Conservation (phyloP, 2,113 vertebrate species). For the Eolophus roseicapilla region DNA sequence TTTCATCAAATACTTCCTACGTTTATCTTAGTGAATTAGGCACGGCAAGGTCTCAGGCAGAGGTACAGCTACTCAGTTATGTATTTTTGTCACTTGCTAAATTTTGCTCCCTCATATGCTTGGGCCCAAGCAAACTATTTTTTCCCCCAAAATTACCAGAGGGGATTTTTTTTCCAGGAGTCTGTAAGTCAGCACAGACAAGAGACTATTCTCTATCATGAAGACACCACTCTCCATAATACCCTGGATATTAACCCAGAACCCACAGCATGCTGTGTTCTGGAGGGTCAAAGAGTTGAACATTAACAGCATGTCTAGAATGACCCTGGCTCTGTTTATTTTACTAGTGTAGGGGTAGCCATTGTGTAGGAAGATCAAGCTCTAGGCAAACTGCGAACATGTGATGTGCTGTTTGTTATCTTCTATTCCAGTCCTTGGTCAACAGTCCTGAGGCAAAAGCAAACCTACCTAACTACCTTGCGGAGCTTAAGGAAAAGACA, state of each 20-base stretch:
- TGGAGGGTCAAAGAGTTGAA: background rate
- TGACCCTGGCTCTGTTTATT: background rate
- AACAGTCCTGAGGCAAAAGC: slow-evolving; percentile 29
- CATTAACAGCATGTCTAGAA: background rate
- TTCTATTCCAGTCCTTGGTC: slow-evolving; percentile 66
- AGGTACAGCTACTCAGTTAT: background rate
- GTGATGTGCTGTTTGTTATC: background rate
- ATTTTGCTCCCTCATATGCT: background rate
- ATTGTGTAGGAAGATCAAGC: background rate
- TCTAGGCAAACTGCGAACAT: background rate
- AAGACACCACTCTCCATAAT: background rate
- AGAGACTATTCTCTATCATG: background rate
- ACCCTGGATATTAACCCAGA: background rate
- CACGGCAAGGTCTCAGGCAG: background rate
- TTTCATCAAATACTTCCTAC: background rate
- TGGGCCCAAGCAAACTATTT: background rate
- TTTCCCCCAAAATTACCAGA: background rate
- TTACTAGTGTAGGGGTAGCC: background rate
- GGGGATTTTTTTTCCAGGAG: background rate
- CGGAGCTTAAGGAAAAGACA: background rate
- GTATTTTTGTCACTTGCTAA: background rate
- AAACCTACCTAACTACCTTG: slow-evolving; percentile 48
- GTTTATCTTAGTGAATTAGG: background rate
- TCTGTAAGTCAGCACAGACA: background rate
- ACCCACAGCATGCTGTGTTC: no score